These are phyloP conservation scores for Mythimna loreyi DNA, from an alignment of 2,888 invertebrate species.

Conservation along the genomic window DNA sequence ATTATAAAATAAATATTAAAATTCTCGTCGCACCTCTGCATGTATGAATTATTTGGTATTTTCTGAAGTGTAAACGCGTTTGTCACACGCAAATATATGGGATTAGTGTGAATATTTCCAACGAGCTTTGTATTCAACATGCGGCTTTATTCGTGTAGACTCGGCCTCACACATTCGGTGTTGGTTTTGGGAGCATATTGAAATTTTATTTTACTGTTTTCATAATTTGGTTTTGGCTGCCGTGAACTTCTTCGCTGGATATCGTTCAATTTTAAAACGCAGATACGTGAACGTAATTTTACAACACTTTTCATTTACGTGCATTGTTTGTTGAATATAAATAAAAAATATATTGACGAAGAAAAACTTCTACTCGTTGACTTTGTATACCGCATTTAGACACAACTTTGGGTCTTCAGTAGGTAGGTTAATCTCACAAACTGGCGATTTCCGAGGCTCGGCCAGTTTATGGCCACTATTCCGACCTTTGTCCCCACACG, in stretches of 20 bases:
- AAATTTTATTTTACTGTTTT: background rate
- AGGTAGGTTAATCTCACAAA: constrained; percentile 22
- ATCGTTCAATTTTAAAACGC: background rate
- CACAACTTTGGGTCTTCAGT: constrained; percentile 15
- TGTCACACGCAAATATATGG: constrained; percentile 47
- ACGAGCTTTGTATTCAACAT: constrained; percentile 47
- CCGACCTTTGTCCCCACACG: constrained; percentile 49
- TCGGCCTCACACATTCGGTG: background rate
- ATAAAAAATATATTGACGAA: too few relatives aligned
- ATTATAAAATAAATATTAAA: constrained; percentile 17
- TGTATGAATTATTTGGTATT: constrained; percentile 31
- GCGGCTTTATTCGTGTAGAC: constrained; percentile 18
- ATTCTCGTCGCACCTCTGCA: constrained; percentile 28
- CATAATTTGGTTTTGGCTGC: background rate
- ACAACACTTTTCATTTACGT: too few relatives aligned
- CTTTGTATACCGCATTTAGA: constrained; percentile 6
- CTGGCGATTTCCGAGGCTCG: constrained; percentile 20
- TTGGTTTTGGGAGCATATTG: constrained; percentile 6
- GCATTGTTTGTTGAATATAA: too few relatives aligned
- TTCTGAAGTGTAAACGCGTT: constrained; percentile 54
- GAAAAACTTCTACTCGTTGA: background rate
- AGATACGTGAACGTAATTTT: background rate
- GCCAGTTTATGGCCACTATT: constrained; percentile 46
- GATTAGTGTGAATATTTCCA: constrained; percentile 50
- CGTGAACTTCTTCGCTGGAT: background rate